Conservation (phyloP, 2,113 vertebrate species). For the Planiliza haematocheilus region DNA sequence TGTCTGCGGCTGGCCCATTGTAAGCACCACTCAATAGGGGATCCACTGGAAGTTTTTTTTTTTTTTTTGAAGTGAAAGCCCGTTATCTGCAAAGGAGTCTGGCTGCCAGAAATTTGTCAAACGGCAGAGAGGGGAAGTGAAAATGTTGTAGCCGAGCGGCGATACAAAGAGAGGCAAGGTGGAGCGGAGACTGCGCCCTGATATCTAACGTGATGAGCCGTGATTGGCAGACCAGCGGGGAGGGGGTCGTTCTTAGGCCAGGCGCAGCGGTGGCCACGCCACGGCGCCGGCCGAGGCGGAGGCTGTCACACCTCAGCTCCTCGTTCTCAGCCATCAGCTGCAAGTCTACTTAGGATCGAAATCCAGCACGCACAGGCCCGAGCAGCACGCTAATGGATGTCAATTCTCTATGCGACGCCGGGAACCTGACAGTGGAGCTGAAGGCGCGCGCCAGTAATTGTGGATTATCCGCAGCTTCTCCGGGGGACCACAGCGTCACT, state of each 20-base stretch:
- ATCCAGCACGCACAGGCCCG: slow-evolving; percentile 17
- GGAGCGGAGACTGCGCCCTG: not conserved
- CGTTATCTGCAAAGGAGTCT: not conserved
- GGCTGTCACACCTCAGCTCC: slow-evolving; percentile 42
- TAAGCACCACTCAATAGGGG: slow-evolving; percentile 9
- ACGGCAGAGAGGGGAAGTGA: not conserved
- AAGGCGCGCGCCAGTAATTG: slow-evolving; percentile 57
- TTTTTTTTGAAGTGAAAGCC: slow-evolving; percentile 11
- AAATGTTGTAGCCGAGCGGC: not conserved
- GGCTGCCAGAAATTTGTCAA: not conserved
- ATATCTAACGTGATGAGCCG: slow-evolving; percentile 52
- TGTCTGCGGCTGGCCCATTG: slow-evolving; percentile 14
- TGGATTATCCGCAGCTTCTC: slow-evolving; percentile 52
- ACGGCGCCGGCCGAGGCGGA: slow-evolving; percentile 5
- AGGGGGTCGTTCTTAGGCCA: slow-evolving; percentile 52
- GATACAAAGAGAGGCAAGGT: slow-evolving; percentile 17
- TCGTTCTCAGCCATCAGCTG: slow-evolving; percentile 22
- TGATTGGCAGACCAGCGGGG: slow-evolving; percentile 48
- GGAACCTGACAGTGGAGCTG: slow-evolving; percentile 49
- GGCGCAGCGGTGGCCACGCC: slow-evolving; percentile 29
- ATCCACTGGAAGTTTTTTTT: slow-evolving; percentile 1
- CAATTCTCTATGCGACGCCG: slow-evolving; percentile 52
- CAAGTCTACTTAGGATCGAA: slow-evolving; percentile 41
- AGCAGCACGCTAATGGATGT: slow-evolving; percentile 50
- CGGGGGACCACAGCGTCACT: slow-evolving; percentile 6